Evolutionary conservation across 2,113 vertebrate species (phyloP).

Genomic region (Serilophus lunatus): DNA sequence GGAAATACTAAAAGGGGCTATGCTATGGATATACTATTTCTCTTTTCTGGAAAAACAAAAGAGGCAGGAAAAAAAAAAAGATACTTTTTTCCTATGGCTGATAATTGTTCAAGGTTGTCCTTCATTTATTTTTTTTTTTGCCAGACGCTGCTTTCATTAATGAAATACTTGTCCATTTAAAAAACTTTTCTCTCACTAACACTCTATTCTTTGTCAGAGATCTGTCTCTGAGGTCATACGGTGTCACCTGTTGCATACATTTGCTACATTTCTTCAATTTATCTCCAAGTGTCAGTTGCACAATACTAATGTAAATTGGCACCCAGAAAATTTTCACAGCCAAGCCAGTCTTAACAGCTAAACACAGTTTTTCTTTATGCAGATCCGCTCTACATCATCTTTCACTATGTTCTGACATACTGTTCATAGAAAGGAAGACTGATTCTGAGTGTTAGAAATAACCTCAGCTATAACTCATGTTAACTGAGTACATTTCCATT

Average conservation of each 20-base stretch:
- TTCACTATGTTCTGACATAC: not conserved
- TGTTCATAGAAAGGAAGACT: not conserved
- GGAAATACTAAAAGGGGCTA: not conserved
- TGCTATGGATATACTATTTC: not conserved
- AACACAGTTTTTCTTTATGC: not conserved
- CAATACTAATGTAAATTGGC: not conserved
- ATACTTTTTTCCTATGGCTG: not conserved
- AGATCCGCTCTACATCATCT: not conserved
- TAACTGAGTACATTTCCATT: conserved; percentile 61
- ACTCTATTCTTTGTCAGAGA: not conserved
- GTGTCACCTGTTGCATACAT: not conserved
- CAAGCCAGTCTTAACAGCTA: not conserved
- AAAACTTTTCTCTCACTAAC: not conserved
- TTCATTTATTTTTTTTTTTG: not conserved
- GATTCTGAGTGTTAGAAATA: not conserved
- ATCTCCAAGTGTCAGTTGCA: not conserved
- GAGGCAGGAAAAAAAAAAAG: not conserved
- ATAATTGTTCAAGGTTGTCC: not conserved
- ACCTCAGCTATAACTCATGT: conserved; percentile 32
- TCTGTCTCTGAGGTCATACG: not conserved
- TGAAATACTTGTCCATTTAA: not conserved
- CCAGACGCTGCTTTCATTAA: not conserved
- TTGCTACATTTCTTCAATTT: not conserved
- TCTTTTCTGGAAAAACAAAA: not conserved
- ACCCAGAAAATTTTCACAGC: not conserved